Evolutionary conservation across 2,888 invertebrate species (phyloP), one percentile per base, ranked within the genome.

Genomic region (Nomada ruficornis): DNA sequence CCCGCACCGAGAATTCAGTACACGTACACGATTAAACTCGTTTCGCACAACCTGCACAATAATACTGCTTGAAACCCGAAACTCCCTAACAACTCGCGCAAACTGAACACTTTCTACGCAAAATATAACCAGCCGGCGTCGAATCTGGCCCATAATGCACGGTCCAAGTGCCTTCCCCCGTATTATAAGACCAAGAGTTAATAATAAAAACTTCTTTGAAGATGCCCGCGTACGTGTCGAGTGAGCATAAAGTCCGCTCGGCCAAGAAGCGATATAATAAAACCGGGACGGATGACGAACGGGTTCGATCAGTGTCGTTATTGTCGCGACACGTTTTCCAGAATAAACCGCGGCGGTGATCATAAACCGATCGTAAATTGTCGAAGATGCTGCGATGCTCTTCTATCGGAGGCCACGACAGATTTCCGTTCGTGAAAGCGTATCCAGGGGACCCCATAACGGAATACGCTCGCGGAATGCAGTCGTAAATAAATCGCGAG

Each of bases 281-380:
- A 78, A 78, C 55, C 50, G 23, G 29, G 60, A 47, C 42, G 62
- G 65, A 73, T 73, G 77, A 78, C 67, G 74, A 73, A 78, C 77
- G 73, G 62, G 74, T 78, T 67, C 74, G 73, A 78, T 78, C 69
- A 60, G 23, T 62, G 26, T 36, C 67, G 73, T 62, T 77, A 67
- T 77, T 73, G 73, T 77, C 67, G 77, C 67, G 65, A n/a, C 62
- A 26, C 44, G 54, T 36, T 42, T 62, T 67, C 70, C 20, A 50
- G 76, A 47, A 72, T 68, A 72, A 62, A 71, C 50, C 67, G 36
- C 20, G 71, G 36, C 9, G 52, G 44, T 7, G 71, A 55, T 71
- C 77, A 52, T 80, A 77, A 80, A 67, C 70, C 47, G 65, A 36
- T 62, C 71, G 80, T 71, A 77, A 71, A 71, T 42, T 47, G 62